phyloP scores from a whole-genome alignment of 2,113 vertebrate genomes.

The Trematocara macrostoma region DNA sequence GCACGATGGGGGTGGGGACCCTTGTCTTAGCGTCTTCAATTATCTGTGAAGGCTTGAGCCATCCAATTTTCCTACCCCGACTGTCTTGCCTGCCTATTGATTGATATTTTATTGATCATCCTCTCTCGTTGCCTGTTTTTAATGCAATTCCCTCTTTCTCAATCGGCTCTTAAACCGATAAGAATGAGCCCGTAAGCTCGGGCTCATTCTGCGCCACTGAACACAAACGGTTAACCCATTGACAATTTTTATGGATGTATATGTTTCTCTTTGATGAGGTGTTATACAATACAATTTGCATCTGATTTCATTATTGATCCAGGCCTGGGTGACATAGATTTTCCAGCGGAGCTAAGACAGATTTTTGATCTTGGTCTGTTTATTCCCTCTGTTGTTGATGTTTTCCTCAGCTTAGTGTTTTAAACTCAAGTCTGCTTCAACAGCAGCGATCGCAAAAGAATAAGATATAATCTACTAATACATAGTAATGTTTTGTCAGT shows the following conservation, averaged over 20 bases:
- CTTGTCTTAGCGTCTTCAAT: slow-evolving; percentile 47
- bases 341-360: neutral
- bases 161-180: neutral
- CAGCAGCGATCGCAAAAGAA: neutral
- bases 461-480: neutral
- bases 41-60: slow-evolving; percentile 41
- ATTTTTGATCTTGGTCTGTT: neutral
- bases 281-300: slow-evolving; percentile 19
- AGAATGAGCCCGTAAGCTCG: neutral
- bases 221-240: neutral
- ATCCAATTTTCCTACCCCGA: slow-evolving; percentile 24
- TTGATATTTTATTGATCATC: slow-evolving; percentile 66
- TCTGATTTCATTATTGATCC: slow-evolving; percentile 42
- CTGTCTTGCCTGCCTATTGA: slow-evolving; percentile 34
- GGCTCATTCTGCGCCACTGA: neutral
- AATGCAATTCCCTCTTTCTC: neutral
- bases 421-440: neutral
- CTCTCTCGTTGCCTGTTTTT: slow-evolving; percentile 37
- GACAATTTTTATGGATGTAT: neutral
- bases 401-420: neutral
- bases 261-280: slow-evolving; percentile 11
- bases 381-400: neutral
- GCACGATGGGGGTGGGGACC: slow-evolving; percentile 39
- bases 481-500: neutral
- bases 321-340: neutral